Evolutionary conservation across 2,888 invertebrate genomes (phyloP).

Genomic region (Autographa gamma): DNA sequence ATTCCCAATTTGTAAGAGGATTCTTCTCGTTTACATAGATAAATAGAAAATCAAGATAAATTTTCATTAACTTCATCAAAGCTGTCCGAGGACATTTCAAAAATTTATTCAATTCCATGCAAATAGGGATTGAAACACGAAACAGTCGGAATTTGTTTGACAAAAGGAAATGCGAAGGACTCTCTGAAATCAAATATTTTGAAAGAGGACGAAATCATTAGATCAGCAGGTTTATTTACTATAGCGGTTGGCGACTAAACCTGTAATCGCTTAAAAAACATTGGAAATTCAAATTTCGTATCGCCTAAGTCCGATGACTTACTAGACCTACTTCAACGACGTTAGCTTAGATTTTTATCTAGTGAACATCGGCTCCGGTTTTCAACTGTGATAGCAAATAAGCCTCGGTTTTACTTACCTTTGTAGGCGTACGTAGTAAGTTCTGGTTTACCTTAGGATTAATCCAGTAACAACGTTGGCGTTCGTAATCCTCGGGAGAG

Average conservation of each 20-base stretch:
- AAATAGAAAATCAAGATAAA: constrained; percentile 1
- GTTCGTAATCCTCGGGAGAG: constrained; percentile 47
- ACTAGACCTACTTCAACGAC: no score
- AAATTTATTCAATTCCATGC: constrained; percentile 19
- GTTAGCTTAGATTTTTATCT: no score
- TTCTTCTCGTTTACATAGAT: constrained; percentile 4
- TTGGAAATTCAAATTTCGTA: no score
- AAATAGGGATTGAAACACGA: constrained; percentile 15
- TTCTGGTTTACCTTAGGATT: constrained; percentile 44
- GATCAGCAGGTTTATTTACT: constrained; percentile 14
- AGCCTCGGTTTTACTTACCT: constrained; percentile 15
- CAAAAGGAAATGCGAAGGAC: constrained; percentile 9
- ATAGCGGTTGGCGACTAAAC: no score
- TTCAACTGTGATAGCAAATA: no score
- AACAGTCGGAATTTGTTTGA: constrained; percentile 22
- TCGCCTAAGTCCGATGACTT: no score
- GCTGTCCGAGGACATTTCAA: constrained; percentile 11
- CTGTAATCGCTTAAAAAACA: no score
- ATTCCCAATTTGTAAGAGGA: neutral
- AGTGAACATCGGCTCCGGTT: no score
- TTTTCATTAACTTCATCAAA: constrained; percentile 3
- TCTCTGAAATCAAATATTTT: constrained; percentile 31
- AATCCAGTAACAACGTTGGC: constrained; percentile 52
- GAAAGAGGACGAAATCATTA: constrained; percentile 18
- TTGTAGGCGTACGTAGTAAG: constrained; percentile 18